phyloP scores from a whole-genome alignment of 2,888 invertebrate genomes.

The Conus canariensis region DNA sequence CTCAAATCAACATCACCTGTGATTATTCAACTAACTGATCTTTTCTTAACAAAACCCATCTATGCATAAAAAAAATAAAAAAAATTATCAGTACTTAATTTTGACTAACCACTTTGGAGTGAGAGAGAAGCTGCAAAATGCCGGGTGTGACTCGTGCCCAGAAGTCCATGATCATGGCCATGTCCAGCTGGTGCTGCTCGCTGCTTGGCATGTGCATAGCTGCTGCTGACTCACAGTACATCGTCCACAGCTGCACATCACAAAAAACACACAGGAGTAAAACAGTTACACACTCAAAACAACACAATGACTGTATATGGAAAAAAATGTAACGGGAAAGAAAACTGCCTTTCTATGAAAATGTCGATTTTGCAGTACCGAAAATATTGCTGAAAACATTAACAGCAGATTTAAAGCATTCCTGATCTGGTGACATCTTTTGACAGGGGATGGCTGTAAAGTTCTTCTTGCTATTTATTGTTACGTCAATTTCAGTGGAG shows the following conservation, averaged over 20 bases:
- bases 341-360: neutral
- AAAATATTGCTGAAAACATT: no score
- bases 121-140: slow-evolving; percentile 93
- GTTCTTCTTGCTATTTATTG: neutral
- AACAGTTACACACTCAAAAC: neutral
- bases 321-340: neutral
- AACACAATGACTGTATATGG: neutral
- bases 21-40: no score
- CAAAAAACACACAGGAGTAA: no score
- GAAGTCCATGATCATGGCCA: slow-evolving; percentile 92
- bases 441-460: neutral
- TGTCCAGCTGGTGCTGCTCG: slow-evolving; percentile 76
- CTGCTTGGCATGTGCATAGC: slow-evolving; percentile 81
- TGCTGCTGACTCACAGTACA: slow-evolving; percentile 95
- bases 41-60: no score
- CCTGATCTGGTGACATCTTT: neutral
- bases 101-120: slow-evolving; percentile 90
- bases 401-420: neutral
- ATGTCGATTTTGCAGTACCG: neutral
- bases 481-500: no score
- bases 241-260: slow-evolving; percentile 90
- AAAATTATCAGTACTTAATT: neutral
- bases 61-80: no score
- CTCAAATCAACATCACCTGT: no score
- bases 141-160: slow-evolving; percentile 99